Conservation (phyloP, 2,113 vertebrate genomes). For the Salminus brasiliensis region DNA sequence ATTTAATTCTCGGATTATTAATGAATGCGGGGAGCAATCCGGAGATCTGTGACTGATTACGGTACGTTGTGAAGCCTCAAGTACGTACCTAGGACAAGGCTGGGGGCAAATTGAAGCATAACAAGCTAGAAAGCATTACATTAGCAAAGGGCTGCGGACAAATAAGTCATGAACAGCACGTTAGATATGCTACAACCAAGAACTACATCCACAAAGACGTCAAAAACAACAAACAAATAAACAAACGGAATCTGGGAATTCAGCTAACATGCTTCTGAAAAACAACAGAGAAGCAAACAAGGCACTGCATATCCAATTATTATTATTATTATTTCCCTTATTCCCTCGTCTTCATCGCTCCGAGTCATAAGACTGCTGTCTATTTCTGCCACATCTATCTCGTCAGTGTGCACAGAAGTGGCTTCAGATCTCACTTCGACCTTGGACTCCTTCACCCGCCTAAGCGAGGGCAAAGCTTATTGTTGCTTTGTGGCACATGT, state of each 20-base stretch:
- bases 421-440: conserved; percentile 22
- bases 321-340: neutral
- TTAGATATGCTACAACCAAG: neutral
- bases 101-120: neutral
- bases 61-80: conserved; percentile 1
- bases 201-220: neutral
- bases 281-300: neutral
- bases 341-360: neutral
- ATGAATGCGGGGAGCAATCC: conserved; percentile 8
- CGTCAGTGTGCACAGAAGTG: conserved; percentile 10
- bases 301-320: neutral
- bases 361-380: conserved; percentile 8
- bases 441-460: conserved; percentile 24
- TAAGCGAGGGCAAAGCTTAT: conserved; percentile 12
- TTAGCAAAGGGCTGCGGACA: conserved; percentile 1
- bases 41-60: conserved; percentile 29
- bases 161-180: neutral
- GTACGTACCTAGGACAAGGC: conserved; percentile 12
- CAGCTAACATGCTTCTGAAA: neutral
- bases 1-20: conserved; percentile 26
- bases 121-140: neutral
- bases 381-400: neutral
- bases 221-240: neutral
- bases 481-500: conserved; percentile 6
- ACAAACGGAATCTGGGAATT: neutral